Evolutionary conservation across 2,797 vertebrate genomes (phyloP).

Genomic region (Malurus splendens): DNA sequence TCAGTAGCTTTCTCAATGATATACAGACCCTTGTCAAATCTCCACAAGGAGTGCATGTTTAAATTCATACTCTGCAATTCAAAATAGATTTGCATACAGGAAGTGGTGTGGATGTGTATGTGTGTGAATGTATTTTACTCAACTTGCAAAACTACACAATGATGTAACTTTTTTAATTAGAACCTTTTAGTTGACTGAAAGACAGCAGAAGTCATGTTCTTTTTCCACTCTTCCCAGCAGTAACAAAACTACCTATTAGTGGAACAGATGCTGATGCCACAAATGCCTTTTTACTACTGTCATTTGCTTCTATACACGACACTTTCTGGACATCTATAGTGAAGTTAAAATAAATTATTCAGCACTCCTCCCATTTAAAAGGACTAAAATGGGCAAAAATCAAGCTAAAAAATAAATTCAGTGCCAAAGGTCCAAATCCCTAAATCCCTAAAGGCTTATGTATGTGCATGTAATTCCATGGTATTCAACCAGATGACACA

Average conservation of each 20-base stretch:
- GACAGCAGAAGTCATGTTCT: conserved; percentile 10
- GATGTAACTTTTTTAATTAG: conserved; percentile 36
- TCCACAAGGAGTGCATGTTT: background rate
- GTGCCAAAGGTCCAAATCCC: background rate
- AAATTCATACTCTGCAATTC: conserved; percentile 19
- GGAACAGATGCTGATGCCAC: background rate
- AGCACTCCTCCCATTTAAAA: background rate
- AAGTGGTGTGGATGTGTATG: background rate
- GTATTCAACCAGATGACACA: background rate
- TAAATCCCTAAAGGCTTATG: background rate
- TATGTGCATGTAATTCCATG: background rate
- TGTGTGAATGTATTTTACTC: background rate
- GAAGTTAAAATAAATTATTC: background rate
- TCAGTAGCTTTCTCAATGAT: background rate
- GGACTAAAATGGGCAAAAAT: background rate
- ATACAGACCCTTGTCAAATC: background rate
- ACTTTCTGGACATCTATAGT: background rate
- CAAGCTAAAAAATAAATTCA: background rate
- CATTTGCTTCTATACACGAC: background rate
- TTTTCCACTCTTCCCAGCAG: conserved; percentile 8
- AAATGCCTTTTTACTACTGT: conserved; percentile 18
- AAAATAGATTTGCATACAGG: conserved; percentile 30
- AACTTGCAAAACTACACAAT: conserved; percentile 14
- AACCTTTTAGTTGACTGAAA: conserved; percentile 19
- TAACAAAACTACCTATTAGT: conserved; percentile 23